Base-by-base conservation (phyloP, 2,888 invertebrate species). In the Hemicrepidius hirtus region DNA sequence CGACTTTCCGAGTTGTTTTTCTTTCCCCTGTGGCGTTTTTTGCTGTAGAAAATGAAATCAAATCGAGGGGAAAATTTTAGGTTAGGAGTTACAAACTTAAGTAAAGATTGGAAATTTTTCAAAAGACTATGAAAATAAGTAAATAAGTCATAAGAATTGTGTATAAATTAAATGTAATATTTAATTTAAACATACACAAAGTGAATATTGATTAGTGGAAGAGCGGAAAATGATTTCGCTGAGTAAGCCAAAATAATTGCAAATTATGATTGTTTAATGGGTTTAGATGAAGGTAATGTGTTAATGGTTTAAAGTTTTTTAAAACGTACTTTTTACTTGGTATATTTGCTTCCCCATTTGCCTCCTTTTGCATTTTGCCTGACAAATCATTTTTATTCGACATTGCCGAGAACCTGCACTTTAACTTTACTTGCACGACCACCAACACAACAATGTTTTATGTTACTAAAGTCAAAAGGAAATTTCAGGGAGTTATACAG, bases 321-420 rank as follows among this genome's bases (percentile, higher is more conserved):
- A n/a, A 18, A 16, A 75, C 83, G n/a, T 57, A 89, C 89, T 89
- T 88, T 83, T 88, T 88, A 67, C 85, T 85, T 82, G 87, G 86
- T 21, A 83, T 84, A 79, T 87, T 87, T 79, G 86, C 86, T 64
- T 87, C 87, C 69, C 85, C 83, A 81, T 85, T 87, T 79, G 88
- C 88, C 77, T 87, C 87, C 77, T 87, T 85, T 82, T 87, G 85
- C 77, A 84, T 83, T 79, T 87, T 86, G 81, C 86, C 86, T 78
- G 85, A 82, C 79, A 85, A 82, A 79, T 85, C 84, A 80, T 84
- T 87, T 82, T 87, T 87, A 79, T 87, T 87, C 82, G 87, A 87
- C 87, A 86, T 87, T 28, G 53, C 55, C 16, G 35, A 50, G 35
- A n/a, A 16, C 1, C 10, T 18, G 10, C 57, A 35, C 13, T 57